These are phyloP conservation scores for Deilephila elpenor DNA, from an alignment of 2,888 invertebrate genomes.

Conservation along the genomic window DNA sequence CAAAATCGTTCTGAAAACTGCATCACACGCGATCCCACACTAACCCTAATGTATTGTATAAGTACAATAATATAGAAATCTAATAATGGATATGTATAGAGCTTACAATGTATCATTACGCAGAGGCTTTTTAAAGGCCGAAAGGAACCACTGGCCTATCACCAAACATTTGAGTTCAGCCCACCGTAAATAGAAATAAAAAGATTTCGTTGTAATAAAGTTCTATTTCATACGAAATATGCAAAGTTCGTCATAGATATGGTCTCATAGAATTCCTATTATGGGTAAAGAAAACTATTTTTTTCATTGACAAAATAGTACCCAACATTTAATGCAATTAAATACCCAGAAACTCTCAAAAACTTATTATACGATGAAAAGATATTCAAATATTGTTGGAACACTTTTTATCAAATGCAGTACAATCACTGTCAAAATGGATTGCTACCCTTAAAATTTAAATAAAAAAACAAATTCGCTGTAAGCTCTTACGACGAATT, in stretches of 20 bases:
- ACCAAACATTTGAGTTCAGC: background rate
- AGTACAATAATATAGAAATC: conserved; percentile 38
- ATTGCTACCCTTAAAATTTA: too few species aligned
- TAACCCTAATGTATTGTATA: conserved; percentile 8
- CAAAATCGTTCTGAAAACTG: background rate
- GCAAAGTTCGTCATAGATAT: background rate
- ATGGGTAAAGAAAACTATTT: too few species aligned
- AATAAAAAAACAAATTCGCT: background rate
- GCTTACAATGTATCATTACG: conserved; percentile 30
- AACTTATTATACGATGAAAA: too few species aligned
- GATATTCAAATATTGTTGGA: too few species aligned
- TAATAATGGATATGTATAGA: conserved; percentile 46
- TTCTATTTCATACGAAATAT: background rate
- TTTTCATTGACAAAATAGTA: too few species aligned
- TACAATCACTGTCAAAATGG: too few species aligned
- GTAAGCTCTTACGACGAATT: too few species aligned
- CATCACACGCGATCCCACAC: background rate
- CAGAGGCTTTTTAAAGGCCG: conserved; percentile 35
- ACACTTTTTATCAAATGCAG: too few species aligned
- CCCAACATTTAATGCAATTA: too few species aligned
- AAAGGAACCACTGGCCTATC: conserved; percentile 35
- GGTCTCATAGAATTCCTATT: background rate
- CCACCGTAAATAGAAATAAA: background rate
- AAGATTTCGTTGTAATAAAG: conserved; percentile 3
- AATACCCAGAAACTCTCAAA: too few species aligned